Percentiles rank a stretch among this genome's conserved stretches.
These are phyloP conservation scores for Tragelaphus eurycerus DNA, from an alignment of 2,797 vertebrate genomes.

Conservation along the genomic window DNA sequence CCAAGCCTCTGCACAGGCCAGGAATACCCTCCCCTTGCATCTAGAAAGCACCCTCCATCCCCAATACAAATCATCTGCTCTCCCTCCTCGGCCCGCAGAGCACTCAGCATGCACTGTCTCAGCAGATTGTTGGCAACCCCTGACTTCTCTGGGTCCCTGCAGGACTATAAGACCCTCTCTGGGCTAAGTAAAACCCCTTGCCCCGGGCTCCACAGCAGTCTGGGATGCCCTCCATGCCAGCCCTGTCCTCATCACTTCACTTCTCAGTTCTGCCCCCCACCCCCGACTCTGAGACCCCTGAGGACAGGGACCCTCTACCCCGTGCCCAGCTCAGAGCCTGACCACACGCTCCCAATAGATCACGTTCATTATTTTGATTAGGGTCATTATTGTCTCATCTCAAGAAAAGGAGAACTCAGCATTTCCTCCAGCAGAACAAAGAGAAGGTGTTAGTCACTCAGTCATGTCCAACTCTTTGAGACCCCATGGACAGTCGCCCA, in stretches of 20 bases:
- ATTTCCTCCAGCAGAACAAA: not conserved
- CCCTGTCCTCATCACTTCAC: not conserved
- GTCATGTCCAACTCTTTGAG: not conserved
- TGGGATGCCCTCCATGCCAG: not conserved
- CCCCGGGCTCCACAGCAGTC: not conserved
- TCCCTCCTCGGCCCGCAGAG: too few species aligned
- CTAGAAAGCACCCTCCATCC: not conserved
- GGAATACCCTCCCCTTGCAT: not conserved
- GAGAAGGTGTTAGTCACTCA: not conserved
- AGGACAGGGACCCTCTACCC: too few species aligned
- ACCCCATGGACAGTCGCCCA: not conserved
- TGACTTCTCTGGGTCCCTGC: not conserved
- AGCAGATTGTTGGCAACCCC: not conserved
- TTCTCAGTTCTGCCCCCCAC: not conserved
- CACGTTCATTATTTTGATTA: too few species aligned
- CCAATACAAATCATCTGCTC: not conserved
- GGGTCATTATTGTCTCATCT: not conserved
- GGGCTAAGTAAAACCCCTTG: not conserved
- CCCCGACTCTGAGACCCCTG: not conserved
- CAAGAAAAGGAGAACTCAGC: not conserved
- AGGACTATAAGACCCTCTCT: not conserved
- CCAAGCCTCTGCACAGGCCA: not conserved
- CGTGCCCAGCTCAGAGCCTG: not conserved
- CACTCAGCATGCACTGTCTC: not conserved
- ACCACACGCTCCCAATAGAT: not conserved